Base-by-base conservation (phyloP, 2,113 vertebrate genomes). In the Malurus cyaneus region DNA sequence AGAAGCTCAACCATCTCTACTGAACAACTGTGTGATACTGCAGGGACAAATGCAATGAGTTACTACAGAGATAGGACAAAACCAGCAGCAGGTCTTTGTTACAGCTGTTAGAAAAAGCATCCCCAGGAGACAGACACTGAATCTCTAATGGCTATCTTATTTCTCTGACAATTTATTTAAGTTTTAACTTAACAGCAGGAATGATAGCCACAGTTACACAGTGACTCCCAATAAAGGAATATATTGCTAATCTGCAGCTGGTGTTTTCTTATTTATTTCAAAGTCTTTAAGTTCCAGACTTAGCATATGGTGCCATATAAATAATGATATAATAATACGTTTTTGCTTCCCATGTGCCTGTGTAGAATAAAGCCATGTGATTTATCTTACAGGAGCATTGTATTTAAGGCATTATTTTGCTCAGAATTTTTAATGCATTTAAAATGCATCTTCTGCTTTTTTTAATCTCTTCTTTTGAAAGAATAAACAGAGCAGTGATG, bases 231-330 rank as follows among this genome's bases (percentile, higher is more conserved):
- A 96, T 95, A 97, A 96, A 90, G 92, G 69, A 95, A 80, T 13
- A 8, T 76, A 88, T 96, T 96, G 90, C 94, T 93, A 87, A 93
- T 93, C 90, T 94, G 88, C 94, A 96, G 92, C 95, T 96, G 95
- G 86, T 93, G 93, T 93, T 97, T 96, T 97, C 95, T 96, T 95
- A 93, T 96, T 95, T 96, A 96, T 97, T 96, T 94, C 90, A 54
- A 95, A 95, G 92, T 89, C 92, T 95, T 94, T 96, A 97, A 92
- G 76, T 94, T 96, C 92, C 93, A 96, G 92, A 92, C 92, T 92
- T 96, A 96, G 90, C 96, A 96, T 97, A 97, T 96, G 95, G 96
- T 86, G 65, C 93, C 92, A 86, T 96, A 97, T 96, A 97, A 97
- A 97, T 95, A 97, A 96, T 96, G 93, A 96, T 95, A 92, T 96